Evolutionary conservation across 1,140 invertebrate genomes (phyloP).

Genomic region (Littorina saxatilis): DNA sequence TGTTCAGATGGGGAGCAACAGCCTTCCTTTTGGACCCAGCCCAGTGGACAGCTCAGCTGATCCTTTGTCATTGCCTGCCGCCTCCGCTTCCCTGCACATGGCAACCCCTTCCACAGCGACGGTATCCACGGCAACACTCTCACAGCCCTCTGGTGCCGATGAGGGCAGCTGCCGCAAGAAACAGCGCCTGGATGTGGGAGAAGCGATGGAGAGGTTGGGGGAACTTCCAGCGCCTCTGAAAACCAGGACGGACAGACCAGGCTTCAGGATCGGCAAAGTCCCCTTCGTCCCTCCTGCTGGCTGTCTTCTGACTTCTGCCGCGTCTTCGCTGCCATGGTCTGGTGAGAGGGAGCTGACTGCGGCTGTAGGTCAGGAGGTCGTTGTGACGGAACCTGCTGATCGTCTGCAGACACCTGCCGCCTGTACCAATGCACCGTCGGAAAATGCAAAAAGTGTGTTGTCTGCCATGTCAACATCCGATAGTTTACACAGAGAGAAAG

Average conservation of each 20-base stretch:
- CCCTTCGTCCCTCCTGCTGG: background rate
- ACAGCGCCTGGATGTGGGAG: background rate
- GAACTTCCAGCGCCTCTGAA: too few species aligned
- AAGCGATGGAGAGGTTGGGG: too few species aligned
- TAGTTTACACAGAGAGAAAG: too few species aligned
- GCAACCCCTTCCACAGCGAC: background rate
- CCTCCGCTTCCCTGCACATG: too few species aligned
- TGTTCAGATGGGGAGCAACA: constrained; percentile 1
- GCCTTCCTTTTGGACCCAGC: background rate
- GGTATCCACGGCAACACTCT: too few species aligned
- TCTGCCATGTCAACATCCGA: too few species aligned
- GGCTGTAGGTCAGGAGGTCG: background rate
- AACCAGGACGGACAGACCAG: background rate
- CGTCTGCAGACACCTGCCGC: too few species aligned
- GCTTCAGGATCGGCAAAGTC: too few species aligned
- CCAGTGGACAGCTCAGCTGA: too few species aligned
- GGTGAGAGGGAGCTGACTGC: background rate
- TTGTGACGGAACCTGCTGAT: background rate
- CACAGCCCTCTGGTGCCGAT: background rate
- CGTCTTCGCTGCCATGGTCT: background rate
- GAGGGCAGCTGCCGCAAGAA: background rate
- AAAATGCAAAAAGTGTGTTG: too few species aligned
- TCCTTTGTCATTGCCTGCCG: too few species aligned
- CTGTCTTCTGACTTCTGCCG: background rate
- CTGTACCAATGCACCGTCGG: too few species aligned